Base-by-base conservation (phyloP, 2,113 vertebrate species). In the Planiliza haematocheilus region DNA sequence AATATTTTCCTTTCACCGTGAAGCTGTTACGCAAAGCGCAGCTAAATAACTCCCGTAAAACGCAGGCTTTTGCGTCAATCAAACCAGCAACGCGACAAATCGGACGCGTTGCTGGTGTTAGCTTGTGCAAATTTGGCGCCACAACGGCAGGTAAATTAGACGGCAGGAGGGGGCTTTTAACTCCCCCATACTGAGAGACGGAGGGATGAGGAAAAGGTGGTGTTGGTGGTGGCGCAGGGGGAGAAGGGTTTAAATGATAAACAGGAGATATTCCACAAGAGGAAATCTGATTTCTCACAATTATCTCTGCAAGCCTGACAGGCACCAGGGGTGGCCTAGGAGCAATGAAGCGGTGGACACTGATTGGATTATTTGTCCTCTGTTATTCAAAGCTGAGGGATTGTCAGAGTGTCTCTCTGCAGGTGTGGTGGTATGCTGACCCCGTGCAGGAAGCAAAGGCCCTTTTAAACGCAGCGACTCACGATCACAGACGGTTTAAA, bases 261-360 rank as follows among this genome's bases (percentile, higher is more conserved):
- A 96, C 94, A 91, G 93, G 64, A 92, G 93, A 94, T 72, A 86
- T 85, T 81, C 79, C 45, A 93, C 91, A 86, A 86, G 66, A 90
- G 94, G 94, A 97, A 99, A 98, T 96, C 95, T 86, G 95, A 99
- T 99, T 96, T 94, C 96, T 99, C 96, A 97, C 97, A 98, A 99
- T 99, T 99, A 99, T 95, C 95, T 94, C 93, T 93, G 94, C 91
- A 91, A 95, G 94, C 89, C 91, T 95, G 97, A 97, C 97, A 98
- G 95, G 94, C 95, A 93, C 92, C 77, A 48, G 53, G 83, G 93
- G 93, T 92, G 89, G 85, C 92, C 93, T 91, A 92, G 92, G 89
- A 92, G 94, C 95, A 94, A 94, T 93, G 95, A 94, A 82, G 65
- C 92, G 93, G 72, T 64, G 37, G 55, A 79, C 92, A 91, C 93